These are phyloP conservation scores for Exocentrus adspersus DNA, from an alignment of 2,888 invertebrate species.

Conservation along the genomic window DNA sequence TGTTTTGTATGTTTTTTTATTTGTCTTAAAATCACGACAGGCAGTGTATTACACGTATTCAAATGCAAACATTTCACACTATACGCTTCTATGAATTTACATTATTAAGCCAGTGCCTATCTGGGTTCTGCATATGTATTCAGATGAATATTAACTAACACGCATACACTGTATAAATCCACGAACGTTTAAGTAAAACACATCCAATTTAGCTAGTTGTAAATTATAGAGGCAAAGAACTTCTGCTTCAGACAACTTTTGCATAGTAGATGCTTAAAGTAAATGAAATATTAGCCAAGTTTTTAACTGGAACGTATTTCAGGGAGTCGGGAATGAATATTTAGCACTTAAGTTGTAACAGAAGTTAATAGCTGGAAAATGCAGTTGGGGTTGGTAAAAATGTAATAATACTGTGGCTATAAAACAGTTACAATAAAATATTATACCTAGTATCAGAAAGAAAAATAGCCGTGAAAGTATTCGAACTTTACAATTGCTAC, in stretches of 20 bases:
- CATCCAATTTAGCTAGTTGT: slow-evolving; percentile 5
- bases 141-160: not conserved
- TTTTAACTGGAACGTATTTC: not conserved
- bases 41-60: not conserved
- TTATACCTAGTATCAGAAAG: too few relatives aligned
- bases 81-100: not conserved
- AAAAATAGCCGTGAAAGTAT: too few relatives aligned
- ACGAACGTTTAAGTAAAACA: slow-evolving; percentile 3
- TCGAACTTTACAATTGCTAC: too few relatives aligned
- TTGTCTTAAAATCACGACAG: too few relatives aligned
- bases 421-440: too few relatives aligned
- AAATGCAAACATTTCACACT: not conserved
- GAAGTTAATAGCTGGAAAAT: not conserved
- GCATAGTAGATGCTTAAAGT: not conserved
- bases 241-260: not conserved
- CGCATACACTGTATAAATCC: not conserved
- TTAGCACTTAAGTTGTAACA: not conserved
- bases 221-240: slow-evolving; percentile 2
- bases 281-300: not conserved
- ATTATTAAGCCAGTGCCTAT: not conserved
- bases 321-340: not conserved
- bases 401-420: too few relatives aligned
- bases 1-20: too few relatives aligned
- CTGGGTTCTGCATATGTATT: not conserved
- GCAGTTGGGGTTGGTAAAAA: not conserved